Evolutionary conservation across 2,797 vertebrate genomes (phyloP).

Genomic region (Parauchenoglanis ngamensis): DNA sequence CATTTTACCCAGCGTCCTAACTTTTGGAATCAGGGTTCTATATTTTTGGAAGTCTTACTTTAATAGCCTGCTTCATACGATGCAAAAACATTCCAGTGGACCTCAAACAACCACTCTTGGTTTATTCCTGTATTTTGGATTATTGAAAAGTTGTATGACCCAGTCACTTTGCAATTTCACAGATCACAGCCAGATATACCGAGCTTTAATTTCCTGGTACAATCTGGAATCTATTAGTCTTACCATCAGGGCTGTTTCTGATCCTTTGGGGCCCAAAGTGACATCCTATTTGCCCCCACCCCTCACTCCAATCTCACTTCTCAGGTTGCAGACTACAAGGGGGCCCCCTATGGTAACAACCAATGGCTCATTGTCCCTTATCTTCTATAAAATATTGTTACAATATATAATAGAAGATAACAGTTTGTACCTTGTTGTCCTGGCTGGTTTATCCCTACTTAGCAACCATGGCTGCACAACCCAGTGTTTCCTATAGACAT

Average conservation of each 20-base stretch:
- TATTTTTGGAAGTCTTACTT: background rate
- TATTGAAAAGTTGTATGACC: background rate
- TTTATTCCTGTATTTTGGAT: background rate
- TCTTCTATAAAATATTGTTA: background rate
- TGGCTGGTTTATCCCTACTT: background rate
- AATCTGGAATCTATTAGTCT: background rate
- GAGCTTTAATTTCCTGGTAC: constrained; percentile 23
- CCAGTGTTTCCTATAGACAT: background rate
- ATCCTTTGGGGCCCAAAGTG: background rate
- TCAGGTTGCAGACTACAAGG: constrained; percentile 12
- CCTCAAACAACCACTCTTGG: background rate
- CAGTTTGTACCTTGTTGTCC: background rate
- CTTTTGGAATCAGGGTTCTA: too few relatives aligned
- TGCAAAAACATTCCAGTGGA: background rate
- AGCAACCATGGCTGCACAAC: background rate
- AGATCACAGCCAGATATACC: constrained; percentile 13
- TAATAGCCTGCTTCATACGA: background rate
- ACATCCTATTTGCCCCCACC: background rate
- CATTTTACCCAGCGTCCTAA: too few relatives aligned
- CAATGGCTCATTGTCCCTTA: background rate
- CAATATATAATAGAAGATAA: background rate
- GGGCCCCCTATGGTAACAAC: background rate
- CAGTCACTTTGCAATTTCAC: background rate
- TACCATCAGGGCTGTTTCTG: background rate
- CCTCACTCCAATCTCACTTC: background rate